Base-by-base conservation (phyloP, 2,113 vertebrate species). In the Danionella cerebrum region DNA sequence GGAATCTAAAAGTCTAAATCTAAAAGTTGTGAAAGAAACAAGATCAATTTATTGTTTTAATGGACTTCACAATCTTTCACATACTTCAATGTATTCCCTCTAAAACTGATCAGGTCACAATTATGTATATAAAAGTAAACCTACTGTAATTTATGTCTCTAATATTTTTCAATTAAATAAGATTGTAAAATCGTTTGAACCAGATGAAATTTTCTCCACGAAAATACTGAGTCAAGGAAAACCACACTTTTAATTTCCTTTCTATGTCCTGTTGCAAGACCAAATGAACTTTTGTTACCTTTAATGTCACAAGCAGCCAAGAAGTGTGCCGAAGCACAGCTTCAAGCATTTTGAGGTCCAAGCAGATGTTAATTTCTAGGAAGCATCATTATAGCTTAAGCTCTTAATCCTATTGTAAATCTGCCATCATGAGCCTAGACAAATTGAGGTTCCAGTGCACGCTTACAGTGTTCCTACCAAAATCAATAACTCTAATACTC, bases 291-390 rank as follows among this genome's bases (percentile, higher is more conserved):
- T 62, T 33, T 33, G 24, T 1, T 35, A 35, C 4, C 21, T 13
- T 35, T 48, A 64, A 63, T 33, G 59, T 47, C 42, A 27, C 50
- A 53, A 33, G 29, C 9, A 33, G 9, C 9, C 29, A 11, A 19
- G 42, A 45, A 47, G 42, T 5, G 3, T 21, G 16, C 6, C 9
- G 16, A 10, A 27, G 14, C 25, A 14, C 54, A 57, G 14, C 35
- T 25, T 58, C 12, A 58, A 58, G 7, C 53, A 3, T 38, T 3
- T 7, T 65, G 35, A 11, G 29, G 6, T 70, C 31, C 29, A 13
- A 50, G 62, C 7, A 55, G 36, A 74, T 74, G 58, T 58, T 44
- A 25, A 22, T 53, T 51, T 69, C 65, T 39, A 47, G 10, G 22
- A 67, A 21, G 19, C 53, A 47, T 24, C 60, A 16, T 27, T 19